Evolutionary conservation across 1,140 invertebrate species (phyloP), one percentile per base, ranked within the genome.

Genomic region (Latrodectus geometricus): DNA sequence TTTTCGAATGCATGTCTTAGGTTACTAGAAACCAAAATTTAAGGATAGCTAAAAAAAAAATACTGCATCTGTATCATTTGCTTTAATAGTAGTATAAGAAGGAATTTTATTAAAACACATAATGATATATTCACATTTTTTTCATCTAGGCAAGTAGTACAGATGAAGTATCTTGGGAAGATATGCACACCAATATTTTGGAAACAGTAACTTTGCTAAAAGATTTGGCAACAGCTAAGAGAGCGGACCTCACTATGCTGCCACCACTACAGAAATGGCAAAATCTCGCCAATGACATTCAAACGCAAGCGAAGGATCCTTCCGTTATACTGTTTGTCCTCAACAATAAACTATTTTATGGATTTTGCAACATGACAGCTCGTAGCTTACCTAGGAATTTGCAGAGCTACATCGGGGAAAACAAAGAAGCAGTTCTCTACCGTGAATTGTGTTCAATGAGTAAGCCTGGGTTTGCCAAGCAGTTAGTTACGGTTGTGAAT

Each of bases 131-230:
- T 35, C 35, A 35, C 35, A 35, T 35, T 35, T 35, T 80, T 35
- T 12, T 20, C 21, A 20, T 78, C 15, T 21, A 86, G 85, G 68
- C 85, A 50, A 68, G 48, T 12, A 85, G 72, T 61, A 77, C 74
- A 8, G 85, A 86, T 0, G 76, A 79, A 70, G 66, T 86, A 0
- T 35, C 83, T 4, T 86, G 83, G 83, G 74, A 77, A 7, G 83
- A 86, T 9, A 78, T 86, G 83, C 48, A 77, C 2, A 73, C 70
- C 14, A 86, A 86, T 21, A 11, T 86, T 9, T 48, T 77, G 8
- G 83, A 86, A n/a, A 78, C n/a, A 0, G 56, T 77, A 35, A 66
- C 74, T 14, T 20, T 86, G 11, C 83, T 86, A 23, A 65, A 23
- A 14, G 65, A 78, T 11, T 49, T 86, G 8, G 50, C 68, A 8